Base-by-base conservation (phyloP, 2,888 invertebrate genomes). In the Drosophila acutilabella region DNA sequence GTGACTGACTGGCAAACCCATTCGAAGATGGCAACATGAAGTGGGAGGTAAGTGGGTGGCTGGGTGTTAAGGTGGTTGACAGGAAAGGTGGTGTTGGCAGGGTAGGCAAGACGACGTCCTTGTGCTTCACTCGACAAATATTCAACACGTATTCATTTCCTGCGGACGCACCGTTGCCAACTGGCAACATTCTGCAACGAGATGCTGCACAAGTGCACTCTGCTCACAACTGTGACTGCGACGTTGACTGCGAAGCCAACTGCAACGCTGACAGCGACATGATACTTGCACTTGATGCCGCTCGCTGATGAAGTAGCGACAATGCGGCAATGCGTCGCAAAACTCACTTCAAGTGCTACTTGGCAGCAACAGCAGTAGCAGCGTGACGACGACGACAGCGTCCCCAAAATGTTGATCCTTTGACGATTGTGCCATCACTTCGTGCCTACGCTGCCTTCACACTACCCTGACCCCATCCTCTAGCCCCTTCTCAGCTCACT, bases 131-230 rank as follows among this genome's bases (percentile, higher is more conserved):
- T 84, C 85, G 88, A 82, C 87, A 81, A 84, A 86, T 84, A 88
- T 86, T 87, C 87, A 86, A 86, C 87, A 87, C 88, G 89, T 89
- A 88, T 85, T 89, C 89, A 88, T 89, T 88, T 88, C 88, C 88
- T 87, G 87, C 83, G 88, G 85, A 85, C 88, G 85, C 81, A 81
- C 84, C 79, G 81, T 88, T 82, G 82, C 78, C 86, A 83, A 82
- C 83, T 86, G 73, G 81, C 86, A 86, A 80, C 83, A 82, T 85
- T 78, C 86, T 77, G 75, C 69, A 77, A 64, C 68, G 71, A 50
- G 74, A 56, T 66, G 74, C 72, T 72, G 81, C 82, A 82, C 82
- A 83, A 83, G 85, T 83, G 82, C 82, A 82, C 65, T 73, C 74
- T 71, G 72, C 70, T 40, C 59, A 60, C 81, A 64, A 36, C 58